A percentile compares a stretch with the other conserved stretches of the same genome.
phyloP scores from a whole-genome alignment of 2,113 vertebrate genomes.

The Pelobates fuscus region DNA sequence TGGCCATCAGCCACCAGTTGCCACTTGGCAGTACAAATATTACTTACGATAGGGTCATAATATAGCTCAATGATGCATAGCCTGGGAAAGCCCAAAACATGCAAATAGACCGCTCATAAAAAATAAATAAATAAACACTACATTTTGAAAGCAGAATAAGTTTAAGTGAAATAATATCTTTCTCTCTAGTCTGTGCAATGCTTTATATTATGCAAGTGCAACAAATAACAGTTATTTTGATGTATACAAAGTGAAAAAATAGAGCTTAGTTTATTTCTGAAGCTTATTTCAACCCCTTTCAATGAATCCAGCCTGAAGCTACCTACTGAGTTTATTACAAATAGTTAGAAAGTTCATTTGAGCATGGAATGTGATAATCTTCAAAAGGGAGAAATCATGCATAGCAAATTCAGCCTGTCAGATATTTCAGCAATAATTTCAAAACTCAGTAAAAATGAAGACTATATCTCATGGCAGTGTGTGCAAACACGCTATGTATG shows the following conservation, averaged over 20 bases:
- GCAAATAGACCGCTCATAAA: too few relatives aligned
- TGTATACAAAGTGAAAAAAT: not conserved
- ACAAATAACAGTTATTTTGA: not conserved
- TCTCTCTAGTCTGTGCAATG: not conserved
- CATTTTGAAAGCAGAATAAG: too few relatives aligned
- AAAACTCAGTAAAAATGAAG: constrained; percentile 43
- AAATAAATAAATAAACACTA: too few relatives aligned
- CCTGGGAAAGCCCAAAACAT: too few relatives aligned
- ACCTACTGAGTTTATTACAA: constrained; percentile 28
- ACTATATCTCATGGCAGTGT: not conserved
- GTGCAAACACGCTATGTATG: constrained; percentile 14
- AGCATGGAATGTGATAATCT: constrained; percentile 47
- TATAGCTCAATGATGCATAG: too few relatives aligned
- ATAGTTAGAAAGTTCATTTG: constrained; percentile 29
- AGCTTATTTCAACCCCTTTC: constrained; percentile 18
- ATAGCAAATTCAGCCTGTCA: constrained; percentile 19
- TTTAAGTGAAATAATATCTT: too few relatives aligned
- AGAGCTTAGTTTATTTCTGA: constrained; percentile 8
- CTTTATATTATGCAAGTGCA: not conserved
- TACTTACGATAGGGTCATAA: too few relatives aligned
- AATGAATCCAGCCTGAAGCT: constrained; percentile 28
- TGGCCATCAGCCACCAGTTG: too few relatives aligned
- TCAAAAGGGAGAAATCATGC: constrained; percentile 46
- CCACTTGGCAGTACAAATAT: too few relatives aligned
- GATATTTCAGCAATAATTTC: constrained; percentile 20